Evolutionary conservation across 2,888 invertebrate species (phyloP).

Genomic region (Neelides folsomi): DNA sequence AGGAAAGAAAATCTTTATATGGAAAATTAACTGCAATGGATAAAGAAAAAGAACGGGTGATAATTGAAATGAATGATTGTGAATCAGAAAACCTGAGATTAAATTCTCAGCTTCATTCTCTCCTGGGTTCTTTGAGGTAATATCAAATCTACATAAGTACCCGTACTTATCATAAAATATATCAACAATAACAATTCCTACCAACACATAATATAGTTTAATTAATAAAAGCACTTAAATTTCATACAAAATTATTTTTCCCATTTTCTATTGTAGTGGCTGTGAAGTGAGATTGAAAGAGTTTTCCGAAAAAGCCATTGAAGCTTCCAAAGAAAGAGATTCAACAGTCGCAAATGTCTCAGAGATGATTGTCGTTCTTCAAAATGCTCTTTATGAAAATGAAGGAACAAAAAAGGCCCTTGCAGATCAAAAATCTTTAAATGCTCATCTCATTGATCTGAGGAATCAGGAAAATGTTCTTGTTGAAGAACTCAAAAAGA

Average conservation of each 20-base stretch:
- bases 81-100: constrained; percentile 19
- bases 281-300: constrained; percentile 9
- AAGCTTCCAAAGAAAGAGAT: constrained; percentile 16
- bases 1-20: constrained; percentile 14
- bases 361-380: constrained; percentile 24
- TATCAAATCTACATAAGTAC: too few species aligned
- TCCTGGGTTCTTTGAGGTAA: constrained; percentile 21
- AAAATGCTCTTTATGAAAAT: constrained; percentile 19
- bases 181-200: too few species aligned
- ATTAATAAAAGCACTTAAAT: too few species aligned
- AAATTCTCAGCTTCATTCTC: constrained; percentile 13
- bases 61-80: constrained; percentile 13
- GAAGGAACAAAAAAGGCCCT: constrained; percentile 21
- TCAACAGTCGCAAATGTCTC: constrained; percentile 19
- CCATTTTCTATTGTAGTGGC: constrained; percentile 3
- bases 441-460: constrained; percentile 24
- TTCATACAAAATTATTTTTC: background rate
- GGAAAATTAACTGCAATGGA: constrained; percentile 20
- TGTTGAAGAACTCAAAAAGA: constrained; percentile 23
- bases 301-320: constrained; percentile 9
- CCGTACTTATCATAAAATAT: too few species aligned
- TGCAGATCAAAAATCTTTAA: constrained; percentile 20
- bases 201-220: too few species aligned
- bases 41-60: constrained; percentile 21
- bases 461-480: constrained; percentile 22